A percentile compares a stretch with the other conserved stretches of the same genome.
Conservation (phyloP, 2,797 vertebrate genomes). For the Tolypeutes matacus region DNA sequence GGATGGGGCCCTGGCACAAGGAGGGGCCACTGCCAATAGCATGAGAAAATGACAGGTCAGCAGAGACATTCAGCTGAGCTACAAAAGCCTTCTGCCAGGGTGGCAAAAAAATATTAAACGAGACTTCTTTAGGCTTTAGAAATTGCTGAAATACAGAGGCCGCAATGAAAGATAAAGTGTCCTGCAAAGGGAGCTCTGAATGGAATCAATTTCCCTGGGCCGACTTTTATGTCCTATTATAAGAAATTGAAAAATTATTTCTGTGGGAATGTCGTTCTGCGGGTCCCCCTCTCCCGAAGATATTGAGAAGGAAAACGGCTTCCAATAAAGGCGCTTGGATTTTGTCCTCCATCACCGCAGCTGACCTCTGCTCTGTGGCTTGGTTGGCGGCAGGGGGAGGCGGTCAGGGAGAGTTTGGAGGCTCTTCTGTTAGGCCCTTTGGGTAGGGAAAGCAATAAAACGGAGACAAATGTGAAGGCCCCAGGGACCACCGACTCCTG, state of each 20-base stretch:
- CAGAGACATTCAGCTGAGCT: slow-evolving; percentile 77
- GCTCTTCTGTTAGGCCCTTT: neutral
- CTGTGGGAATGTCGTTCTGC: slow-evolving; percentile 76
- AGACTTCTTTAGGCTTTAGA: slow-evolving; percentile 77
- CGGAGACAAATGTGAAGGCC: slow-evolving; percentile 3
- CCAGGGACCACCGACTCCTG: neutral
- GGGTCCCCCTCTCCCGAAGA: neutral
- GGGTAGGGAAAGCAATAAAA: neutral
- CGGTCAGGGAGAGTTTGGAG: neutral
- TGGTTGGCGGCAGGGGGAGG: accelerated
- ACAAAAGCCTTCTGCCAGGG: slow-evolving; percentile 74
- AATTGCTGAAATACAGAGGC: slow-evolving; percentile 81
- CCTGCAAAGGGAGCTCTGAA: slow-evolving; percentile 65
- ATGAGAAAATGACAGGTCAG: slow-evolving; percentile 72
- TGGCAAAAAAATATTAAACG: slow-evolving; percentile 65
- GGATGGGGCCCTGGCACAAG: neutral
- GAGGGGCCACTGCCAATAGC: neutral
- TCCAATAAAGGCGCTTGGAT: slow-evolving; percentile 60
- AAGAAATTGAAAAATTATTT: slow-evolving; percentile 86
- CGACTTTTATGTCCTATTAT: slow-evolving; percentile 80
- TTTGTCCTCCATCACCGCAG: neutral
- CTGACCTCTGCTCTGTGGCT: neutral
- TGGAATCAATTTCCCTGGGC: slow-evolving; percentile 82
- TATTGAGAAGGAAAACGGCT: slow-evolving; percentile 68
- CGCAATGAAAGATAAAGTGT: slow-evolving; percentile 74